Base-by-base conservation (phyloP, 2,888 invertebrate species). In the Anodontia alba region DNA sequence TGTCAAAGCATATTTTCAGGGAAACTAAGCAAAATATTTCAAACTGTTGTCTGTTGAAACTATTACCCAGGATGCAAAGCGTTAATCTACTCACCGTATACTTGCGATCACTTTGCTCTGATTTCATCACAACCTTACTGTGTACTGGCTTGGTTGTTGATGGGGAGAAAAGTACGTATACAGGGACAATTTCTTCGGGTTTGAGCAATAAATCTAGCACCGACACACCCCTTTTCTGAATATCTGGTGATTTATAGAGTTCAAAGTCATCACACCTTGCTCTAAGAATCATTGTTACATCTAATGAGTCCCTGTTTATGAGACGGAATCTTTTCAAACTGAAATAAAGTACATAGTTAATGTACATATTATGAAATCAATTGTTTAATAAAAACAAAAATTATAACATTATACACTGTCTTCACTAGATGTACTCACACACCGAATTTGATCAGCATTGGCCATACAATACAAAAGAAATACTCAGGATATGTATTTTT, bases 71-170 rank as follows among this genome's bases (percentile, higher is more conserved):
- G n/a, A n/a, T n/a, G n/a, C n/a, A n/a, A n/a, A n/a, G n/a, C n/a
- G n/a, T n/a, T n/a, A n/a, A n/a, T n/a, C n/a, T n/a, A 20, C 62
- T 62, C 33, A 62, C 62, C 17, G 62, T 62, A 33, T 33, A 62
- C 33, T 62, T 62, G 62, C 62, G 62, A 33, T 62, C 33, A 33
- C 62, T 62, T 17, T 62, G 62, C 20, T 62, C 62, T 17, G 84
- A 84, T 73, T 84, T 88, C 74, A 91, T 86, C 42, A 86, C 83
- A 29, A 91, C 79, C 76, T 89, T 90, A 17, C 88, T 87, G 0
- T 71, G 73, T 57, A 80, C 76, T 33, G 73, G 72, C 26, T 75
- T 42, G 0, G 81, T 80, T n/a, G 79, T 62, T 0, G 87, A 54
- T 0, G 91, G 91, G 43, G 81, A 76, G 78, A 84, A 91, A 15